Evolutionary conservation across 2,888 invertebrate genomes (phyloP).

Genomic region (Sialis lutaria): DNA sequence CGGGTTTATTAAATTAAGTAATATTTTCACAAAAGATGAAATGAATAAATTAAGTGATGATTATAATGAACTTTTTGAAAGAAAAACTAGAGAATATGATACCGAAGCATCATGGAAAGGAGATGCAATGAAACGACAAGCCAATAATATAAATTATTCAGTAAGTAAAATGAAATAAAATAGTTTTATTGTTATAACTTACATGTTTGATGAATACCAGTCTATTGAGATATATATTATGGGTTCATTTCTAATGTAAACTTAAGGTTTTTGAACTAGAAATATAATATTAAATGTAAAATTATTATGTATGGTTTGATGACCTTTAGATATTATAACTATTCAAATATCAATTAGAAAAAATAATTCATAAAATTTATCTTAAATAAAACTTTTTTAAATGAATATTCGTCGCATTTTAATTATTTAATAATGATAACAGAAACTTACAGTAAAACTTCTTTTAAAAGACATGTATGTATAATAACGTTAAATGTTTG

Average conservation of each 20-base stretch:
- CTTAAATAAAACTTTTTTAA: too few species aligned
- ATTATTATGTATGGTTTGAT: too few species aligned
- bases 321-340: too few species aligned
- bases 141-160: conserved; percentile 17
- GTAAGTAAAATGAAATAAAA: conserved; percentile 12
- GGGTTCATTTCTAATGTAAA: too few species aligned
- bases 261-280: too few species aligned
- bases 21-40: conserved; percentile 26
- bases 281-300: too few species aligned
- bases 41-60: conserved; percentile 27
- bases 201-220: too few species aligned
- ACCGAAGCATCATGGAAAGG: conserved; percentile 38
- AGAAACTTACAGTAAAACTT: not conserved
- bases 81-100: conserved; percentile 26
- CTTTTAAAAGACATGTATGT: not conserved
- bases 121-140: conserved; percentile 25
- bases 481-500: not conserved
- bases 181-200: not conserved
- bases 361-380: too few species aligned
- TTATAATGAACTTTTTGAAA: conserved; percentile 32
- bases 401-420: too few species aligned
- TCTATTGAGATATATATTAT: too few species aligned
- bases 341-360: too few species aligned
- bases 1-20: conserved; percentile 18
- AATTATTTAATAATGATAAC: too few species aligned